Conservation (phyloP, 2,797 vertebrate species). For the Lerista edwardsae region DNA sequence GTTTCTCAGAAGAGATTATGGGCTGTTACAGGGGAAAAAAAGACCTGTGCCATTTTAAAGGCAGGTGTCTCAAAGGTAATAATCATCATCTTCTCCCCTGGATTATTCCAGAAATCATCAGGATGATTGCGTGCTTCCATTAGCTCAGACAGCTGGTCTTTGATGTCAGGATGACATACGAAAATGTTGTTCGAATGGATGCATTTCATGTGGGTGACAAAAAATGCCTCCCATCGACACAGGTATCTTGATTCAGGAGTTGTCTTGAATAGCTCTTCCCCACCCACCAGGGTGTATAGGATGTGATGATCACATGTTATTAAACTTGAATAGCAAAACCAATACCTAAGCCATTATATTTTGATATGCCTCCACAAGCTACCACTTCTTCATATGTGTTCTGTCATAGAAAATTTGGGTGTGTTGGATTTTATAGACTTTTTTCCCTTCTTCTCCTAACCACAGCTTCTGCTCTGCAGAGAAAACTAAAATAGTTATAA, state of each 20-base stretch:
- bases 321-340: slow-evolving; percentile 57
- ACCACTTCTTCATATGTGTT: slow-evolving; percentile 1
- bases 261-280: slow-evolving; percentile 43
- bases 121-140: slow-evolving; percentile 69
- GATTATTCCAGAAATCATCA: slow-evolving; percentile 73
- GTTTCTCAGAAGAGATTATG: slow-evolving; percentile 69
- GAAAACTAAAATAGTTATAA: not conserved
- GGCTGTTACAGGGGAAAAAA: slow-evolving; percentile 54
- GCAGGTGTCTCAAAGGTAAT: slow-evolving; percentile 71
- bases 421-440: slow-evolving; percentile 16
- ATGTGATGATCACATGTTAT: slow-evolving; percentile 38
- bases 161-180: slow-evolving; percentile 54
- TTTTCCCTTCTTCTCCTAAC: slow-evolving; percentile 20
- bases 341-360: slow-evolving; percentile 31
- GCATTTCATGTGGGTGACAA: slow-evolving; percentile 52
- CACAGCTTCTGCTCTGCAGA: slow-evolving; percentile 20
- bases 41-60: slow-evolving; percentile 69
- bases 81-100: slow-evolving; percentile 69
- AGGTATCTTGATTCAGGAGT: slow-evolving; percentile 52
- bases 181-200: slow-evolving; percentile 57
- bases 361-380: slow-evolving; percentile 40
- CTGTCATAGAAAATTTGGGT: slow-evolving; percentile 11
- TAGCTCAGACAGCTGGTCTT: slow-evolving; percentile 67
- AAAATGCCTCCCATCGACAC: slow-evolving; percentile 27
- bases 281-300: slow-evolving; percentile 24